Evolutionary conservation across 2,113 vertebrate species (phyloP).

Genomic region (Tetrao urogallus): DNA sequence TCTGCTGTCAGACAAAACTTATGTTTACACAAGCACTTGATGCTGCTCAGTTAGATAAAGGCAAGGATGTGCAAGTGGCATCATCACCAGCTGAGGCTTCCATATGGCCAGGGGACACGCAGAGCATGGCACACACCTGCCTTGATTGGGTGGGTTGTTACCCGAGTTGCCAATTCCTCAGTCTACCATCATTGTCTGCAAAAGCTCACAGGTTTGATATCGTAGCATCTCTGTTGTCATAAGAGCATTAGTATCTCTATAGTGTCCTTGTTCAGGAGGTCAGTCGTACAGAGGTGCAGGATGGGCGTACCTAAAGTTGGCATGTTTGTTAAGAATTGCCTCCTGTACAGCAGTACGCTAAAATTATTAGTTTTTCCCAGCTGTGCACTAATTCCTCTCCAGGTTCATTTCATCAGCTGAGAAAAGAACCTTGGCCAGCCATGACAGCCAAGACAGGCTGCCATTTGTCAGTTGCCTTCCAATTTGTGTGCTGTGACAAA

Average conservation of each 20-base stretch:
- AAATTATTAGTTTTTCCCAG: neutral
- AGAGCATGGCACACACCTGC: neutral
- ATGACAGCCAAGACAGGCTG: neutral
- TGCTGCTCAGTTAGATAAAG: neutral
- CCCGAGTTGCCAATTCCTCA: neutral
- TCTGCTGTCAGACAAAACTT: neutral
- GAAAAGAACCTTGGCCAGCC: neutral
- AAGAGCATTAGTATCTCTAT: neutral
- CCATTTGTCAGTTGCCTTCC: neutral
- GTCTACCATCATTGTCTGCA: rapidly evolving
- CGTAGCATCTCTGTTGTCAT: neutral
- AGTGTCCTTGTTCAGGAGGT: neutral
- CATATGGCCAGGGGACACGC: rapidly evolving
- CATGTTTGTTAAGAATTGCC: neutral
- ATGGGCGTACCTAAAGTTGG: neutral
- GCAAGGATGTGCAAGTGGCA: neutral
- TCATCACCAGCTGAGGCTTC: neutral
- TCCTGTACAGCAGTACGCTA: neutral
- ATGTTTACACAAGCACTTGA: neutral
- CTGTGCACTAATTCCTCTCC: neutral
- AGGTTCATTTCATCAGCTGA: neutral
- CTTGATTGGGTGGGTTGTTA: neutral
- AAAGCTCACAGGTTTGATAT: neutral
- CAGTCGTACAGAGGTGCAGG: neutral
- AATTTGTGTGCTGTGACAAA: neutral